A percentile compares a stretch with the other conserved stretches of the same genome.
Evolutionary conservation across 1,140 invertebrate species (phyloP).

Genomic region (Teleopsis dalmanni): DNA sequence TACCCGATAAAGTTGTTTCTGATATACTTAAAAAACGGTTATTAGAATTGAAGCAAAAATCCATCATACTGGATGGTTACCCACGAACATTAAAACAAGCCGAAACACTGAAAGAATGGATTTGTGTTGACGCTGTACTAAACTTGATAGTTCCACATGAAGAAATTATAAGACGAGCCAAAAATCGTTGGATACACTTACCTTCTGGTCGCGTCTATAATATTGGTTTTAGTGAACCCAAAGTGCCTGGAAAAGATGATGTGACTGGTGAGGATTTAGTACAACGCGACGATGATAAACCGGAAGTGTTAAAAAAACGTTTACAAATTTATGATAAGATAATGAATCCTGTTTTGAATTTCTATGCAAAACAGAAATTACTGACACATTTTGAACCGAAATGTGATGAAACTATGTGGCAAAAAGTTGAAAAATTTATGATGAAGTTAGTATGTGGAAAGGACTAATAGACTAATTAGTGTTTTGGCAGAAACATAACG

Average conservation of each 20-base stretch:
- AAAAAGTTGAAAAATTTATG: background rate
- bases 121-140: slow-evolving; percentile 73
- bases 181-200: slow-evolving; percentile 80
- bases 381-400: background rate
- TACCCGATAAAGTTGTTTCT: slow-evolving; percentile 84
- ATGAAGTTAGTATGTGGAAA: background rate
- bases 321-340: slow-evolving; percentile 69
- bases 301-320: slow-evolving; percentile 73
- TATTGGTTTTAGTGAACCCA: slow-evolving; percentile 87
- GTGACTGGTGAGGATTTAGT: slow-evolving; percentile 74
- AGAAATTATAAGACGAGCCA: slow-evolving; percentile 74
- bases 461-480: too few relatives aligned
- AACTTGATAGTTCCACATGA: slow-evolving; percentile 86
- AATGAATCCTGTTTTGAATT: slow-evolving; percentile 55
- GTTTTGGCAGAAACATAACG: too few relatives aligned
- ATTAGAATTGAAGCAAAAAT: slow-evolving; percentile 51
- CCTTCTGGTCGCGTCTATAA: slow-evolving; percentile 90
- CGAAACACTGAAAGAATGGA: slow-evolving; percentile 58
- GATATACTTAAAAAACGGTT: slow-evolving; percentile 75
- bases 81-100: slow-evolving; percentile 84
- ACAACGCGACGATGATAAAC: slow-evolving; percentile 86
- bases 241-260: slow-evolving; percentile 79
- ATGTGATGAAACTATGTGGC: background rate
- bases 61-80: slow-evolving; percentile 91
- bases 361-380: background rate